Evolutionary conservation across 2,113 vertebrate species (phyloP).

Genomic region (Panthera uncia): DNA sequence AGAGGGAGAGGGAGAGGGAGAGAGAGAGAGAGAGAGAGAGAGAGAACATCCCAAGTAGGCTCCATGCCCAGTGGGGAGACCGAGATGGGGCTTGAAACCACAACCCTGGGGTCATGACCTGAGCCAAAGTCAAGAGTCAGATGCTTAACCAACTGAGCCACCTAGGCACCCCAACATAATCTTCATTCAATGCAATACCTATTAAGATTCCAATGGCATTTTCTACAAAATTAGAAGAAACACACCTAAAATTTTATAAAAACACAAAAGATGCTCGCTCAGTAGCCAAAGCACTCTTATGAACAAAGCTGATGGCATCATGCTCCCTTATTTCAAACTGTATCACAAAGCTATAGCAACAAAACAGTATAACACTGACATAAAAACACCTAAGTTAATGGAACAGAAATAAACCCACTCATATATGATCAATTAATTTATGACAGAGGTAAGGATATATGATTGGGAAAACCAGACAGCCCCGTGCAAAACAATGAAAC

Average conservation of each 20-base stretch:
- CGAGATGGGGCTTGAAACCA: too few relatives aligned
- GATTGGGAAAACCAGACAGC: not conserved
- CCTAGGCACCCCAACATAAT: not conserved
- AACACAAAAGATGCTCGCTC: not conserved
- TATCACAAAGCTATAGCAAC: not conserved
- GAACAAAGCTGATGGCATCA: not conserved
- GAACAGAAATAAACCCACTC: not conserved
- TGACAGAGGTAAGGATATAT: not conserved
- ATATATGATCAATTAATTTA: not conserved
- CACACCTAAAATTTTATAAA: not conserved
- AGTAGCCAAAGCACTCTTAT: not conserved
- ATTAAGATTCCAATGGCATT: not conserved
- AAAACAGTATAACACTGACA: not conserved
- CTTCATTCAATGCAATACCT: not conserved
- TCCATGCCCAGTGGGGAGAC: too few relatives aligned
- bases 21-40: accelerated
- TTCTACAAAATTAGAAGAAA: not conserved
- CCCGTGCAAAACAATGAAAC: not conserved
- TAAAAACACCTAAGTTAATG: not conserved
- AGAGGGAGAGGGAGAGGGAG: accelerated
- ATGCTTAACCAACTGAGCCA: too few relatives aligned
- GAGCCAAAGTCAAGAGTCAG: too few relatives aligned
- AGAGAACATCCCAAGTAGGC: too few relatives aligned
- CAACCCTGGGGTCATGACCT: too few relatives aligned
- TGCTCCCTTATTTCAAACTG: not conserved